A percentile compares a stretch with the other conserved stretches of the same genome.
These are phyloP conservation scores for Chascanopsetta lugubris DNA, from an alignment of 2,113 vertebrate genomes.

Conservation along the genomic window DNA sequence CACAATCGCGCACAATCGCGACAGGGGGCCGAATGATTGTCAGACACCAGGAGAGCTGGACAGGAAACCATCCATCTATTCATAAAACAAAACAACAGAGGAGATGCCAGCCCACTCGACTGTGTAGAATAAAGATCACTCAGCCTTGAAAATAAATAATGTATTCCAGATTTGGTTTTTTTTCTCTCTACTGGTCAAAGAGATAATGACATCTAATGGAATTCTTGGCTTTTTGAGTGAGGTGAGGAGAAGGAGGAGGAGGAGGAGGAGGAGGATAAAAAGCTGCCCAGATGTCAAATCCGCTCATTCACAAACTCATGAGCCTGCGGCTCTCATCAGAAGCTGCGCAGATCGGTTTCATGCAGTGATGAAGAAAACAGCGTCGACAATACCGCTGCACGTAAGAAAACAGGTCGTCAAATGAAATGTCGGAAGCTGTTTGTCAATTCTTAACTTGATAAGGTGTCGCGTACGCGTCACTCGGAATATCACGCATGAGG, in stretches of 20 bases:
- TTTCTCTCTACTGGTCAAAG: constrained; percentile 46
- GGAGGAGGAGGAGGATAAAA: constrained; percentile 6
- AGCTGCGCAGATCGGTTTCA: not conserved
- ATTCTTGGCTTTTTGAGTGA: constrained; percentile 27
- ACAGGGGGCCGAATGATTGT: constrained; percentile 38
- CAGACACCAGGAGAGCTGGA: constrained; percentile 33
- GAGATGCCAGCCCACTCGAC: constrained; percentile 59
- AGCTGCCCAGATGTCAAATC: constrained; percentile 28
- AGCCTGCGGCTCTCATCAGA: constrained; percentile 4
- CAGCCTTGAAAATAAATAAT: constrained; percentile 55
- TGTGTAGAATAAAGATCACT: constrained; percentile 51
- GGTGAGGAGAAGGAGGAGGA: not conserved
- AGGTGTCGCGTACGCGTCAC: not conserved
- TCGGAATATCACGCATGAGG: not conserved
- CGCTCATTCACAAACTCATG: constrained; percentile 49
- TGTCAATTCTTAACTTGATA: not conserved
- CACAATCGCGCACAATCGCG: constrained; percentile 21
- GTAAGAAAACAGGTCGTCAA: not conserved
- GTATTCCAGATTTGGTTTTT: constrained; percentile 56
- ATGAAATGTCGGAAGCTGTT: not conserved
- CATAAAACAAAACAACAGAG: constrained; percentile 52
- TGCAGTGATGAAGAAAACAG: not conserved
- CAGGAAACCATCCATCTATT: constrained; percentile 66
- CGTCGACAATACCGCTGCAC: not conserved
- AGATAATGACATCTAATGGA: constrained; percentile 47